Percentiles rank a stretch among this genome's conserved stretches.
These are phyloP conservation scores for Dromius quadrimaculatus DNA, from an alignment of 2,888 invertebrate species.

Conservation along the genomic window DNA sequence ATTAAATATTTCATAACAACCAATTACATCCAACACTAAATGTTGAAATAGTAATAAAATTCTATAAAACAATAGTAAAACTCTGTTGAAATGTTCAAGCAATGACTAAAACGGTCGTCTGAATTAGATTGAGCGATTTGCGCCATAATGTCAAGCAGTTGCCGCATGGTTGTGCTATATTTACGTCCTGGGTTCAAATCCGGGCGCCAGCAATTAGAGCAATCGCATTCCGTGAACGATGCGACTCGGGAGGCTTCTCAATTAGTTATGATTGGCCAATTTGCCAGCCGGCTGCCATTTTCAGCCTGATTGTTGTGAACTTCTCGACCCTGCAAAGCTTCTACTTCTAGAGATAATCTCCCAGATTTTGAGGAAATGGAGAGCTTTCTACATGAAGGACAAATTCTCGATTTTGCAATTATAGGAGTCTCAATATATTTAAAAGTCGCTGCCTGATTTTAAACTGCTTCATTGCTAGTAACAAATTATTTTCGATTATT, in stretches of 20 bases:
- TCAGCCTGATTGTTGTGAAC: slow-evolving; percentile 20
- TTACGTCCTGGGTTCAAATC: slow-evolving; percentile 26
- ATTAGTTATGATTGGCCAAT: slow-evolving; percentile 51
- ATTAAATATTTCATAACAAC: slow-evolving; percentile 22
- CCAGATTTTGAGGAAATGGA: too few species aligned
- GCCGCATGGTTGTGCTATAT: slow-evolving; percentile 18
- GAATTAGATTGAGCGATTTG: slow-evolving; percentile 32
- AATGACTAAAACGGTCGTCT: neutral
- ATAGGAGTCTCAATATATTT: too few species aligned
- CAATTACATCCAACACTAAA: neutral
- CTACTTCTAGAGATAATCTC: slow-evolving; percentile 4
- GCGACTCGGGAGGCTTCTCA: slow-evolving; percentile 38
- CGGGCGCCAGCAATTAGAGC: slow-evolving; percentile 42
- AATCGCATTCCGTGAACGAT: slow-evolving; percentile 41
- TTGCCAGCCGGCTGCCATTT: slow-evolving; percentile 47
- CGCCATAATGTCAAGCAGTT: slow-evolving; percentile 6
- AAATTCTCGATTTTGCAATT: too few species aligned
- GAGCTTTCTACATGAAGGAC: too few species aligned
- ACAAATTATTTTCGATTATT: too few species aligned
- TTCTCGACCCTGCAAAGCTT: slow-evolving; percentile 1
- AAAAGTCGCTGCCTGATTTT: too few species aligned
- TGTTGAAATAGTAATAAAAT: slow-evolving; percentile 9
- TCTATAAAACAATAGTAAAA: neutral
- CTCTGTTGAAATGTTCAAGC: neutral
- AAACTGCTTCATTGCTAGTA: too few species aligned